These are phyloP conservation scores for Sinocyclocheilus anshuiensis DNA, from an alignment of 2,113 vertebrate species.

Conservation along the genomic window DNA sequence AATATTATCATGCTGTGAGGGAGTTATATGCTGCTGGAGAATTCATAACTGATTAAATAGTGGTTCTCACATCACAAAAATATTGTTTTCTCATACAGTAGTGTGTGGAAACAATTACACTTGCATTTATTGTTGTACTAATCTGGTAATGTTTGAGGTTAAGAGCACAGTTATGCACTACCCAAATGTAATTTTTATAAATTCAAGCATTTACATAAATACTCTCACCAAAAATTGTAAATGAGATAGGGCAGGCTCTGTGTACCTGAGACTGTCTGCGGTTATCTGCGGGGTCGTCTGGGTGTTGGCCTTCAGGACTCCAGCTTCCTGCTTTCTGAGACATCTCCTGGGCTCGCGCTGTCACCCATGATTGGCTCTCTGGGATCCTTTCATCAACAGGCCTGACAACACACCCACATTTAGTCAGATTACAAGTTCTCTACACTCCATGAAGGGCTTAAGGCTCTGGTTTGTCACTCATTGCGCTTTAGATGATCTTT, in stretches of 20 bases:
- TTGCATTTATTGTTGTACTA: neutral
- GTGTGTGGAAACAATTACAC: neutral
- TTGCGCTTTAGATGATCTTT: neutral
- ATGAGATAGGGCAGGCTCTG: neutral
- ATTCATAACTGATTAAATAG: neutral
- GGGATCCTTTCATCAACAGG: constrained; percentile 81
- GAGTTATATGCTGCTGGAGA: neutral
- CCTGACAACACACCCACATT: constrained; percentile 62
- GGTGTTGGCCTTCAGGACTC: constrained; percentile 85
- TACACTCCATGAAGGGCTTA: neutral
- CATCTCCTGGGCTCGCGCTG: constrained; percentile 90
- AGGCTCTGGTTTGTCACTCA: neutral
- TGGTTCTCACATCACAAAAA: neutral
- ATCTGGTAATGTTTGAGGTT: neutral
- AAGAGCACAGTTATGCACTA: neutral
- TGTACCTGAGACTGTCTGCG: constrained; percentile 88
- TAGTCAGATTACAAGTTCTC: neutral
- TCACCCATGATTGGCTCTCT: constrained; percentile 93
- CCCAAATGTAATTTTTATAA: neutral
- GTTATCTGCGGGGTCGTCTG: constrained; percentile 79
- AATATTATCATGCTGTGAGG: neutral
- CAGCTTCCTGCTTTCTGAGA: constrained; percentile 90
- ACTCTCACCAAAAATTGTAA: neutral
- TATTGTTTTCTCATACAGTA: neutral
- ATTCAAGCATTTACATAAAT: neutral